These are phyloP conservation scores for Microtus richardsoni DNA, from an alignment of 2,113 vertebrate genomes.

Conservation along the genomic window DNA sequence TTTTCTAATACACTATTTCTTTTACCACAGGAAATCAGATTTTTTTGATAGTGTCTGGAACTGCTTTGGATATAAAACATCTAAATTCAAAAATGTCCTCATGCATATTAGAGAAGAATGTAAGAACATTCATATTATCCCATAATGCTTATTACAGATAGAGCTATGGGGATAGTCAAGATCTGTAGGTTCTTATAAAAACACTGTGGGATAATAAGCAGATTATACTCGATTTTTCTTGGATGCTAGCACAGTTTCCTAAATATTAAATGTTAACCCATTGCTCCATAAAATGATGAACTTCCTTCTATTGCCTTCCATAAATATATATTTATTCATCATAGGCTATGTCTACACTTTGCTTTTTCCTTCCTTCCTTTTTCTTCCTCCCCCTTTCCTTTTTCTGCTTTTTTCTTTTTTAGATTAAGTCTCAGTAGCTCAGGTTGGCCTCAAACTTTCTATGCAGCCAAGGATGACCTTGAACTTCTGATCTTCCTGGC, in stretches of 20 bases:
- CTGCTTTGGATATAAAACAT: conserved; percentile 52
- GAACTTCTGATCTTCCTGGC: neutral
- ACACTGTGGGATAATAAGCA: conserved; percentile 47
- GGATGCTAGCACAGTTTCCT: conserved; percentile 54
- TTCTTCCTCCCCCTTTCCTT: too few relatives aligned
- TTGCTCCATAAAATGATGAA: conserved; percentile 54
- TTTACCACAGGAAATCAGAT: conserved; percentile 13
- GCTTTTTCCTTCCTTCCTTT: neutral
- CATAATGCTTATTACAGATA: conserved; percentile 55
- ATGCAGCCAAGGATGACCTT: neutral
- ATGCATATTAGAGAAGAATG: conserved; percentile 66
- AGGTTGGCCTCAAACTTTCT: neutral
- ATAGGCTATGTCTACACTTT: neutral
- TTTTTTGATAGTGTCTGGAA: conserved; percentile 66
- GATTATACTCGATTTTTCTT: conserved; percentile 72
- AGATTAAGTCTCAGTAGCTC: neutral
- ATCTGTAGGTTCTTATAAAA: conserved; percentile 50
- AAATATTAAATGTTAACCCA: conserved; percentile 70
- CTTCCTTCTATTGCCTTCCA: conserved; percentile 51
- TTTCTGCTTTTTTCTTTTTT: too few relatives aligned
- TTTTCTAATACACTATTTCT: conserved; percentile 44
- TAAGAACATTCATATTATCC: conserved; percentile 59
- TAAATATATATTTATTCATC: neutral
- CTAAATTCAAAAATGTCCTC: conserved; percentile 67
- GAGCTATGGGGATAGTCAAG: neutral